phyloP scores from a whole-genome alignment of 37 sponge, comb jelly and placozoan genomes.

The Halichondria panicea region DNA sequence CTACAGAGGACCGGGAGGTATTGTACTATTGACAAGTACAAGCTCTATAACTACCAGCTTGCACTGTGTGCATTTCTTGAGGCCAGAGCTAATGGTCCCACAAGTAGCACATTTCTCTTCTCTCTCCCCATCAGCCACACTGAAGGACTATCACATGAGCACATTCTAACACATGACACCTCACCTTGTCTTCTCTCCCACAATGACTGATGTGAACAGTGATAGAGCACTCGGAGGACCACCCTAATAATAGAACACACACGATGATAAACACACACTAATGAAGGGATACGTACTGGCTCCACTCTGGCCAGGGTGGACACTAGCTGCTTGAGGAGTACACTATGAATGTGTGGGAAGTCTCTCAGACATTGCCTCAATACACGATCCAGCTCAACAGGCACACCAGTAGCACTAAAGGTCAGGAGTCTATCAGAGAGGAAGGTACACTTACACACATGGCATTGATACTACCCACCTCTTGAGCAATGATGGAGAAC shows the following conservation, averaged over 20 bases:
- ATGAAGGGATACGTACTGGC: slow-evolving; percentile 25
- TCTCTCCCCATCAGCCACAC: slow-evolving; percentile 1
- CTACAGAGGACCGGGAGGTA: slow-evolving; percentile 12
- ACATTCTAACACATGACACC: neutral
- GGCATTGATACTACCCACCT: slow-evolving; percentile 13
- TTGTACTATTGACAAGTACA: neutral
- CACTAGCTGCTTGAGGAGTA: slow-evolving; percentile 49
- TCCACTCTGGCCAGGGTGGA: slow-evolving; percentile 41
- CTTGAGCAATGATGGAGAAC: neutral
- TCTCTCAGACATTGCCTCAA: slow-evolving; percentile 56
- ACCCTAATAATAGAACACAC: too few relatives aligned
- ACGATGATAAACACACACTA: too few relatives aligned
- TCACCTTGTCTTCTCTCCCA: slow-evolving; percentile 7
- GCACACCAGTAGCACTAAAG: slow-evolving; percentile 18
- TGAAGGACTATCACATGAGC: neutral
- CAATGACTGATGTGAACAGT: slow-evolving; percentile 20
- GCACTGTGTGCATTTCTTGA: slow-evolving; percentile 61
- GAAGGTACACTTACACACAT: neutral
- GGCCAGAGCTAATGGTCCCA: slow-evolving; percentile 13
- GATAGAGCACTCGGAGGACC: slow-evolving; percentile 36
- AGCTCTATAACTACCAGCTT: slow-evolving; percentile 29
- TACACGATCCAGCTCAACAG: slow-evolving; percentile 42
- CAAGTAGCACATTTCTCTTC: slow-evolving; percentile 45
- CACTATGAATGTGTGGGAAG: slow-evolving; percentile 34
- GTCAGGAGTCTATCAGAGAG: slow-evolving; percentile 21